Evolutionary conservation across 2,113 vertebrate genomes (phyloP).

Genomic region (Apus apus): DNA sequence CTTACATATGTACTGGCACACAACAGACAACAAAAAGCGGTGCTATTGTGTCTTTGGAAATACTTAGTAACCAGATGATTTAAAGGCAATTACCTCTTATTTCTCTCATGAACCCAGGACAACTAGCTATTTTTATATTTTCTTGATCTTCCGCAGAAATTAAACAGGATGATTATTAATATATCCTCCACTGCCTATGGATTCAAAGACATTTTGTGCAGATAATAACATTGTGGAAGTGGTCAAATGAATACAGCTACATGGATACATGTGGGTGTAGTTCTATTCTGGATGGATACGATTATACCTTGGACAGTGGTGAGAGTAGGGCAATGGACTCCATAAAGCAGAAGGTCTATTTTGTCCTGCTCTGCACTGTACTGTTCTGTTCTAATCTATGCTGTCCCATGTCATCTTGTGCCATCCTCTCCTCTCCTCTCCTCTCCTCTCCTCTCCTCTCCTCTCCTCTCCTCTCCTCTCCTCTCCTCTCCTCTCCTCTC

Average conservation of each 20-base stretch:
- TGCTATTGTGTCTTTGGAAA: not conserved
- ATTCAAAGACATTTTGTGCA: not conserved
- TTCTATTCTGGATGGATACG: not conserved
- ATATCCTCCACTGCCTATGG: not conserved
- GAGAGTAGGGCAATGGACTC: not conserved
- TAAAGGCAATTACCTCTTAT: not conserved
- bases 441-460: too few relatives aligned
- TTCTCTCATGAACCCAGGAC: not conserved
- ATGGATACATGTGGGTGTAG: not conserved
- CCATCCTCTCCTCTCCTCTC: too few relatives aligned
- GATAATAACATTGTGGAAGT: not conserved
- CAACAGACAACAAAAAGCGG: not conserved
- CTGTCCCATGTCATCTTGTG: too few relatives aligned
- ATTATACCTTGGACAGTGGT: not conserved
- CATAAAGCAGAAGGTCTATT: not conserved
- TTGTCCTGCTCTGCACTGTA: accelerated
- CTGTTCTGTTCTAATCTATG: not conserved
- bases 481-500: too few relatives aligned
- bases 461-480: too few relatives aligned
- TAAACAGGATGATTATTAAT: not conserved
- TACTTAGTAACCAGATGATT: not conserved
- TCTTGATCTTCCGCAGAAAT: not conserved
- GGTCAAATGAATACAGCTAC: not conserved
- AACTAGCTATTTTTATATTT: not conserved
- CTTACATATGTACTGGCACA: not conserved